Evolutionary conservation across 2,888 invertebrate species (phyloP).

Genomic region (Conus canariensis): DNA sequence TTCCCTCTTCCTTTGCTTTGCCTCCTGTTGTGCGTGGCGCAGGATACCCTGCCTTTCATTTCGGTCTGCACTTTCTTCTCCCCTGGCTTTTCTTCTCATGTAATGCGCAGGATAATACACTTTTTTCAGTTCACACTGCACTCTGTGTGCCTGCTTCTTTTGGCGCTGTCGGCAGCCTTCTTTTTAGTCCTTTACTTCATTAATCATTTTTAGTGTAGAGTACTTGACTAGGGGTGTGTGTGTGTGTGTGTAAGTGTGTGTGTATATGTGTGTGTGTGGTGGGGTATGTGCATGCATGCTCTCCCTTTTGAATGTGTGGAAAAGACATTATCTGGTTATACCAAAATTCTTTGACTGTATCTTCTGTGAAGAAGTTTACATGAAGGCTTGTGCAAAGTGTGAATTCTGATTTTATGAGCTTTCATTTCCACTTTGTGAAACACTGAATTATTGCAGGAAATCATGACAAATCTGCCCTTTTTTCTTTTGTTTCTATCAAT

Average conservation of each 20-base stretch:
- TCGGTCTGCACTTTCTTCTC: neutral
- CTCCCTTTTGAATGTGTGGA: too few species aligned
- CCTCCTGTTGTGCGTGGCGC: neutral
- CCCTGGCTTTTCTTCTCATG: neutral
- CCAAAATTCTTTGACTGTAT: too few species aligned
- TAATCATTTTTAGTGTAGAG: neutral
- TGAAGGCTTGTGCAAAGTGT: neutral
- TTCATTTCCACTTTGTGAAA: neutral
- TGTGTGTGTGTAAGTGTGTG: neutral
- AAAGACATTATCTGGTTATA: too few species aligned
- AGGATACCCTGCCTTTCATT: neutral
- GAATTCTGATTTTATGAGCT: neutral
- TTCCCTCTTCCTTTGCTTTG: constrained; percentile 17
- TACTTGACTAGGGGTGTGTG: neutral
- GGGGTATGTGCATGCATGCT: neutral
- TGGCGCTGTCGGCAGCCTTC: neutral
- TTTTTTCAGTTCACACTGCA: neutral
- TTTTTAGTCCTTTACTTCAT: neutral
- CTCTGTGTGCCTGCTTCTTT: neutral
- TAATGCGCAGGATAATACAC: too few species aligned
- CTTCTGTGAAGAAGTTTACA: neutral
- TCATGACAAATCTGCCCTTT: too few species aligned
- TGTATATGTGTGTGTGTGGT: neutral
- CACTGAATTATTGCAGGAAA: neutral
- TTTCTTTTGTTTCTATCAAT: too few species aligned